These are phyloP conservation scores for Pelecanus crispus DNA, from an alignment of 2,113 vertebrate genomes.

Conservation along the genomic window DNA sequence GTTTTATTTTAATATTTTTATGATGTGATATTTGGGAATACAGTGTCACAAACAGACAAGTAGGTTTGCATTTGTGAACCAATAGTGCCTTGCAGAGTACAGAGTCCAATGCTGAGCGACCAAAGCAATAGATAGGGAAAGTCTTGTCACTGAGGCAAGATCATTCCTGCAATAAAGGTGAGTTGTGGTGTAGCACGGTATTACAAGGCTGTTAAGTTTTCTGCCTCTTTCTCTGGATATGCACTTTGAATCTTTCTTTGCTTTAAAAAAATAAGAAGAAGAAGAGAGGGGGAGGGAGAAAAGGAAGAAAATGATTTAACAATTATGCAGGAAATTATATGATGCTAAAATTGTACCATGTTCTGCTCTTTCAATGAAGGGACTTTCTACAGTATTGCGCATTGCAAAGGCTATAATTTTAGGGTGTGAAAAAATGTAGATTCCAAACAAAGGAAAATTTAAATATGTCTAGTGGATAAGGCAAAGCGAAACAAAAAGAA, in stretches of 20 bases:
- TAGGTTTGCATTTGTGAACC: slow-evolving; percentile 20
- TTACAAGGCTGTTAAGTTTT: slow-evolving; percentile 42
- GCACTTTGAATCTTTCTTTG: slow-evolving; percentile 21
- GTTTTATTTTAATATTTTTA: slow-evolving; percentile 68
- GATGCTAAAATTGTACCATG: slow-evolving; percentile 76
- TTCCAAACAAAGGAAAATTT: slow-evolving; percentile 71
- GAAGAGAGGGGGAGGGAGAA: slow-evolving; percentile 40
- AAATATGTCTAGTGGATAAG: slow-evolving; percentile 59
- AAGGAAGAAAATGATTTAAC: slow-evolving; percentile 74
- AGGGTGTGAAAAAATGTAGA: slow-evolving; percentile 68
- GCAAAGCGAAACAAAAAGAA: slow-evolving; percentile 46
- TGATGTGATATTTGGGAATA: slow-evolving; percentile 59
- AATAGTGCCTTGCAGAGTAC: background rate
- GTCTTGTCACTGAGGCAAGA: background rate
- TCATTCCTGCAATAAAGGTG: background rate
- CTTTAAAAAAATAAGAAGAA: background rate
- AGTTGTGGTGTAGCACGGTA: background rate
- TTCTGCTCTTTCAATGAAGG: slow-evolving; percentile 70
- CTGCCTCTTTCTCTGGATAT: background rate
- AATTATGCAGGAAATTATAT: slow-evolving; percentile 75
- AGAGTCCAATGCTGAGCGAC: background rate
- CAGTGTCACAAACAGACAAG: slow-evolving; percentile 37
- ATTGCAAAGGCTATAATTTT: slow-evolving; percentile 71
- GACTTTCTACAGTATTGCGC: slow-evolving; percentile 65
- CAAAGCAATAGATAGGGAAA: background rate